phyloP scores from a whole-genome alignment of 1,140 invertebrate species.

The Sminthurides bifidus region DNA sequence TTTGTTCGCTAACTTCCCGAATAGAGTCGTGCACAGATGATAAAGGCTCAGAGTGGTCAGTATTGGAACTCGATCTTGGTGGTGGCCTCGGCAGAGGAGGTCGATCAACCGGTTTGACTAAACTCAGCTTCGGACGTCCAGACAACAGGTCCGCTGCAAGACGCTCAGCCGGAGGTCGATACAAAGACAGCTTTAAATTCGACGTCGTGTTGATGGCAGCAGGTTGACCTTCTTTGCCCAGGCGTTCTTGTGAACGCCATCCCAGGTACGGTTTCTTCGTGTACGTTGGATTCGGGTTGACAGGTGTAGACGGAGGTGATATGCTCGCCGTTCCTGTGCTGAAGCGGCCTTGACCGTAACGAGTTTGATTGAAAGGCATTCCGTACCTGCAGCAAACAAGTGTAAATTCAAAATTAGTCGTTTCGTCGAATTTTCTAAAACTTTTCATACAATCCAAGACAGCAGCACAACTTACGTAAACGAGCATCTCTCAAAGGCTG shows the following conservation, averaged over 20 bases:
- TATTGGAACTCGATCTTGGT: slow-evolving; percentile 9
- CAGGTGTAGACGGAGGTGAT: slow-evolving; percentile 42
- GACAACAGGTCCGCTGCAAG: slow-evolving; percentile 24
- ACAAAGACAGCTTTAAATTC: slow-evolving; percentile 14
- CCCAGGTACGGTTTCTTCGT: slow-evolving; percentile 71
- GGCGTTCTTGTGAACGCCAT: slow-evolving; percentile 74
- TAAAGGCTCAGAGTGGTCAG: background rate
- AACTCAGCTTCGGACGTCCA: slow-evolving; percentile 1
- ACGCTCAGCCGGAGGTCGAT: slow-evolving; percentile 23
- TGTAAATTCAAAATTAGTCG: background rate
- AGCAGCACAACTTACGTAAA: slow-evolving; percentile 28
- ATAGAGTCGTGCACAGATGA: slow-evolving; percentile 30
- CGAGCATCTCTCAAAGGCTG: slow-evolving; percentile 30
- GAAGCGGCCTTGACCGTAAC: slow-evolving; percentile 24
- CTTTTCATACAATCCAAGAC: background rate
- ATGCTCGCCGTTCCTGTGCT: slow-evolving; percentile 37
- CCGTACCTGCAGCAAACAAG: slow-evolving; percentile 23
- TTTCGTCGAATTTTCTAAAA: background rate
- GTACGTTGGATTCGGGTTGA: slow-evolving; percentile 42
- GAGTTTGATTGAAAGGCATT: slow-evolving; percentile 26
- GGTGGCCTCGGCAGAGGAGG: slow-evolving; percentile 28
- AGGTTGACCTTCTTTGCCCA: slow-evolving; percentile 36
- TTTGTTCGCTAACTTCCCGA: slow-evolving; percentile 28
- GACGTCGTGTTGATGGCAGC: background rate
- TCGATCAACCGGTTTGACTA: slow-evolving; percentile 12